Base-by-base conservation (phyloP, 2,113 vertebrate genomes). In the Penelope pileata region DNA sequence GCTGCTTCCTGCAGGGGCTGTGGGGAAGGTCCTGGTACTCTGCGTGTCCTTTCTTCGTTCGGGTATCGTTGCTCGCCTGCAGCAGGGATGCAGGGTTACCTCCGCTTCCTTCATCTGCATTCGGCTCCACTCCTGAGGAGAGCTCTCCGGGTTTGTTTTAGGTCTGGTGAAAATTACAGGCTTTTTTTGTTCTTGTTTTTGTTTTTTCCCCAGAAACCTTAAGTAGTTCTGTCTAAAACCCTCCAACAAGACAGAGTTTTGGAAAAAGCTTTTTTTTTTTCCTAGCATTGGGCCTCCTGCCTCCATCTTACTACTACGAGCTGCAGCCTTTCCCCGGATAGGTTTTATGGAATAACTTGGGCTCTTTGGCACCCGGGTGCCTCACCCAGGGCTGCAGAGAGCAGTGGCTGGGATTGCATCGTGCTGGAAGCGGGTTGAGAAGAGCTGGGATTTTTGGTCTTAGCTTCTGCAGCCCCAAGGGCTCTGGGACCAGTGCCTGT, bases 181-280 rank as follows among this genome's bases (percentile, higher is more conserved):
- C 56, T 74, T 78, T 68, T 51, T 14, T 56, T n/a, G n/a, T 7
- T 56, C 32, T 30, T 17, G 17, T 54, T n/a, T 51, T 21, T 56
- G 17, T 32, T 19, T 56, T 32, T 32, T 12, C 17, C 4, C 17
- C 74, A 67, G 32, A 74, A 70, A 38, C 50, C 43, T 86, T 53
- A 38, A 22, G n/a, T 67, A 53, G 47, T 53, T 75, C 56, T 83
- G 32, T 43, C 63, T 90, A 43, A 91, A 94, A 38, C 22, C 38
- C 51, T 85, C 32, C 4, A 7, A 59, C 51, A 75, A 90, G 51
- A 9, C 74, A 63, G 80, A 54, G 24, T 62, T 79, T 79, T 67
- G 53, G 38, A 70, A 94, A 59, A 60, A 79, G 74, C 21, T 90
- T 60, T 95, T 58, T 38, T 94, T 60, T 95, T 43, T 60, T 93